These are phyloP conservation scores for Picathartes gymnocephalus DNA, from an alignment of 2,113 vertebrate species.

Conservation along the genomic window DNA sequence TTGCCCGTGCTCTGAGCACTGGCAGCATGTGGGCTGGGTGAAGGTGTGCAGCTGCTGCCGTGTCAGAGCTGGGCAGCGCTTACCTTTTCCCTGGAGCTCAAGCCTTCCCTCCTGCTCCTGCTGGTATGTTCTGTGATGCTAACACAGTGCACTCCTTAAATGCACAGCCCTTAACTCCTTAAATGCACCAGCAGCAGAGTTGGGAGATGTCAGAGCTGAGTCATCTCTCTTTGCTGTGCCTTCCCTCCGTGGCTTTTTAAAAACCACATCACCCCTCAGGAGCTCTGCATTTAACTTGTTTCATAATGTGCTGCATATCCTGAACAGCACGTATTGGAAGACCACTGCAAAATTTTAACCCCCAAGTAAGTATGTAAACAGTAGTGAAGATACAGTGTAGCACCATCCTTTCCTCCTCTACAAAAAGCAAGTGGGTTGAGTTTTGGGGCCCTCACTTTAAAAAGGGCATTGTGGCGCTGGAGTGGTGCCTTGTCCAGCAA, in stretches of 20 bases:
- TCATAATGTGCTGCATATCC: neutral
- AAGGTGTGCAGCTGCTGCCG: neutral
- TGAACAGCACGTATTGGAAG: neutral
- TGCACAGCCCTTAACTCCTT: neutral
- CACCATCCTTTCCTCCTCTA: neutral
- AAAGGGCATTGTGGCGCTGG: neutral
- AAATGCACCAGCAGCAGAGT: neutral
- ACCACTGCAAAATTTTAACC: neutral
- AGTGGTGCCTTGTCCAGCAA: fast-evolving
- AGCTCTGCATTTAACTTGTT: neutral
- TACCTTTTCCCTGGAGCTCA: neutral
- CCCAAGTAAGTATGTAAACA: neutral
- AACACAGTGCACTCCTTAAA: neutral
- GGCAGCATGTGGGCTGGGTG: neutral
- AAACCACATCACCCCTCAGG: neutral
- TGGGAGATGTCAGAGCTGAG: neutral
- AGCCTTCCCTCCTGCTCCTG: neutral
- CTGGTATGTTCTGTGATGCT: neutral
- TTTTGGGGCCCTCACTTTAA: neutral
- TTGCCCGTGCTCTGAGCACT: fast-evolving
- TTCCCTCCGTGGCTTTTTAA: neutral
- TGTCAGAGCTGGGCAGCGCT: neutral
- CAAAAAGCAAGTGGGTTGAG: neutral
- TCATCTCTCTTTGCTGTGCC: neutral
- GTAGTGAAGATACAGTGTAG: neutral